phyloP scores from a whole-genome alignment of 2,888 invertebrate species.

The Petrolisthes cinctipes region DNA sequence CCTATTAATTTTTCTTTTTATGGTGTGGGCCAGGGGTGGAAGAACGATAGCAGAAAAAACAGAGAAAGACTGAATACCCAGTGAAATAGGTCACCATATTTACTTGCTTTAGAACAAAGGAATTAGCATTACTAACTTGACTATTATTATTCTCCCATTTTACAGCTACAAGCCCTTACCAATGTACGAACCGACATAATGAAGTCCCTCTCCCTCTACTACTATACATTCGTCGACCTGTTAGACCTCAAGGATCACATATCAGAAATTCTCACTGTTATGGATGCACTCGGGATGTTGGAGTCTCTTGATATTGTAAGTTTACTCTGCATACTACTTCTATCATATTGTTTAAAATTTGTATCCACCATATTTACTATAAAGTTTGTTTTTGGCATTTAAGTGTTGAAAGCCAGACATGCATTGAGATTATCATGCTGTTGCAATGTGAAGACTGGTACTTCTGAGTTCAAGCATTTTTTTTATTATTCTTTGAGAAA shows the following conservation, averaged over 20 bases:
- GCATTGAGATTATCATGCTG: neutral
- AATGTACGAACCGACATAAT: constrained; percentile 93
- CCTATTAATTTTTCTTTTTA: too few species aligned
- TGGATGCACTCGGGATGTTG: constrained; percentile 96
- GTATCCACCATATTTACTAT: too few species aligned
- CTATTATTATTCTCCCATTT: constrained; percentile 48
- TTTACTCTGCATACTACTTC: too few species aligned
- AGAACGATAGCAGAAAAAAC: too few species aligned
- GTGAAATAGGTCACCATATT: too few species aligned
- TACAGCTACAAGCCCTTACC: constrained; percentile 82
- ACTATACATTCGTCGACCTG: constrained; percentile 98
- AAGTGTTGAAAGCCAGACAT: too few species aligned
- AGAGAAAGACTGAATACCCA: too few species aligned
- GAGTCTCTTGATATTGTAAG: constrained; percentile 79
- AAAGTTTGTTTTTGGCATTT: too few species aligned
- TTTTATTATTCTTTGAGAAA: neutral
- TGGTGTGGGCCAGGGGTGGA: too few species aligned
- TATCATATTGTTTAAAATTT: too few species aligned
- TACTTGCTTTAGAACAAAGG: too few species aligned
- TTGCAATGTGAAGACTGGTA: neutral
- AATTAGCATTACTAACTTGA: neutral
- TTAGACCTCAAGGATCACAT: constrained; percentile 97
- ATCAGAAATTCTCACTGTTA: constrained; percentile 89
- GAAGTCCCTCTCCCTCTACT: constrained; percentile 95
- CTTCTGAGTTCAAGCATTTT: neutral